phyloP scores from a whole-genome alignment of 2,888 invertebrate species.

The Heterodera filipjevi region DNA sequence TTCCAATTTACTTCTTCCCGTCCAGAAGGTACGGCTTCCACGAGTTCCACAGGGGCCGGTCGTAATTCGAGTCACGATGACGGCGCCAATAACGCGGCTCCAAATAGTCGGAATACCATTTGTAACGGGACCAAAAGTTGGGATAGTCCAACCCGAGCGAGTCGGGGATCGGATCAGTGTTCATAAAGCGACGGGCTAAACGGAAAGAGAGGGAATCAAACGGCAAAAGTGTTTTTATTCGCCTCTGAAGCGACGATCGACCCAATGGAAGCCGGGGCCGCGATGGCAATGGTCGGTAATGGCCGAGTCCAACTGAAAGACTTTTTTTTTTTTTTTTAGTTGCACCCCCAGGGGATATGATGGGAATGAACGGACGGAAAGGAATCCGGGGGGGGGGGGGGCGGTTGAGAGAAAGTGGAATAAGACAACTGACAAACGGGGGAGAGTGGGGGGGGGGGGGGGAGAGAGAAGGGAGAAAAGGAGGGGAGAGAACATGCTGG shows the following conservation, averaged over 20 bases:
- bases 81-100: slow-evolving; percentile 59
- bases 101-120: slow-evolving; percentile 29
- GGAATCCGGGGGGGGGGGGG: not conserved
- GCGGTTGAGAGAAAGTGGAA: too few relatives aligned
- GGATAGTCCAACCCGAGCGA: slow-evolving; percentile 53
- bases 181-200: slow-evolving; percentile 52
- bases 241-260: slow-evolving; percentile 53
- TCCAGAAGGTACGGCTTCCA: slow-evolving; percentile 59
- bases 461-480: not conserved
- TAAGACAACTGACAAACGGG: slow-evolving; percentile 13
- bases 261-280: slow-evolving; percentile 59
- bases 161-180: slow-evolving; percentile 59
- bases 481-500: too few relatives aligned
- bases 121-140: slow-evolving; percentile 49
- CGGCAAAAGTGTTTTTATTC: not conserved
- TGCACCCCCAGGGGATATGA: not conserved
- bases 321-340: not conserved
- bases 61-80: slow-evolving; percentile 54
- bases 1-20: slow-evolving; percentile 34
- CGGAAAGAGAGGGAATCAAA: not conserved
- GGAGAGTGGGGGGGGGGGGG: not conserved
- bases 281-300: slow-evolving; percentile 53
- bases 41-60: slow-evolving; percentile 59
- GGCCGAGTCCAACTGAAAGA: slow-evolving; percentile 54
- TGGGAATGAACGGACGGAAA: not conserved